These are phyloP conservation scores for Pinna nobilis DNA, from an alignment of 1,140 invertebrate species.

Conservation along the genomic window DNA sequence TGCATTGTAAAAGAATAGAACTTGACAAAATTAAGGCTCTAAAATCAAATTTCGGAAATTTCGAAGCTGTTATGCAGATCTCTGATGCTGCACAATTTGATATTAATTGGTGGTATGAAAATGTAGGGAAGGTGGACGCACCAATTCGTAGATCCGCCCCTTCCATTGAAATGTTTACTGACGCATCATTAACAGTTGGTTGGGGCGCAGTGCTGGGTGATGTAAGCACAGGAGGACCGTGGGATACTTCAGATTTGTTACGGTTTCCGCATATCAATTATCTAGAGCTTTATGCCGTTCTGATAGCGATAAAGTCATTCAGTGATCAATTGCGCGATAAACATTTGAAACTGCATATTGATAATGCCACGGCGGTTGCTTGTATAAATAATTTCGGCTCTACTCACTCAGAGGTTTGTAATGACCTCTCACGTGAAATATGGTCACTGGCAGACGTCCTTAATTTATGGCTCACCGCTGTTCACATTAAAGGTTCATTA, in stretches of 20 bases:
- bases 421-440: not conserved
- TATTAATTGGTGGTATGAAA: slow-evolving; percentile 6
- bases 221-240: slow-evolving; percentile 13
- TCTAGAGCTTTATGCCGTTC: slow-evolving; percentile 28
- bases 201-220: slow-evolving; percentile 21
- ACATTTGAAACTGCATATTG: slow-evolving; percentile 24
- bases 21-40: not conserved
- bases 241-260: slow-evolving; percentile 2
- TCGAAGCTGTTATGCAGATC: not conserved
- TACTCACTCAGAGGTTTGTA: slow-evolving; percentile 15
- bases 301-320: slow-evolving; percentile 20
- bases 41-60: slow-evolving; percentile 1
- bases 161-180: slow-evolving; percentile 3
- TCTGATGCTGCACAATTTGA: not conserved
- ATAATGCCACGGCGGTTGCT: slow-evolving; percentile 24
- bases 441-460: slow-evolving; percentile 5
- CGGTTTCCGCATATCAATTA: slow-evolving; percentile 26
- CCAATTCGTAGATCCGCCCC: not conserved
- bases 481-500: not conserved
- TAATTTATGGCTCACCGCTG: not conserved
- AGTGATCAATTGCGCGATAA: not conserved
- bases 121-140: not conserved
- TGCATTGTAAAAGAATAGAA: not conserved
- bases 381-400: slow-evolving; percentile 36
- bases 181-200: slow-evolving; percentile 1